Conservation (phyloP, 1,140 invertebrate species). For the Eumeta japonica region DNA sequence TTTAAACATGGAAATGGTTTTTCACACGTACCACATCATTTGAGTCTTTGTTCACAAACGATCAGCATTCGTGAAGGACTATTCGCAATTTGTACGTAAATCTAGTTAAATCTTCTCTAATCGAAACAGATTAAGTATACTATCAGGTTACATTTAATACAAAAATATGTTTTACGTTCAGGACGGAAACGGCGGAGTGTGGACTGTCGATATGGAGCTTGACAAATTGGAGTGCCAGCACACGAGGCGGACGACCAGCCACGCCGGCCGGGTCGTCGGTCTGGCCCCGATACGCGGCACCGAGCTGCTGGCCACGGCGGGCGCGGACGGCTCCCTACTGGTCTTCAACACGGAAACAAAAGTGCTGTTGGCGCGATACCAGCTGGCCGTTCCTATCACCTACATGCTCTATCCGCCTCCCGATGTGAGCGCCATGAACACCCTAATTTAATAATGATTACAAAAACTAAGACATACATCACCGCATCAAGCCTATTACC, state of each 20-base stretch:
- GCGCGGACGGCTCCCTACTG: slow-evolving; percentile 67
- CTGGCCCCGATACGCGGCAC: slow-evolving; percentile 67
- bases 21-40: too few species aligned
- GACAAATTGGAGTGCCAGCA: slow-evolving; percentile 60
- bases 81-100: too few species aligned
- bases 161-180: too few species aligned
- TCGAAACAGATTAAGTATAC: too few species aligned
- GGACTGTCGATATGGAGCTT: slow-evolving; percentile 75
- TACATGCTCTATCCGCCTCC: slow-evolving; percentile 71
- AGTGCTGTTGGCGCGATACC: slow-evolving; percentile 60
- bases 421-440: slow-evolving; percentile 55
- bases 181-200: slow-evolving; percentile 82
- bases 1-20: too few species aligned
- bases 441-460: slow-evolving; percentile 10
- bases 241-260: slow-evolving; percentile 64
- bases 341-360: slow-evolving; percentile 69
- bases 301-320: slow-evolving; percentile 68
- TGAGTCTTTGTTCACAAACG: too few species aligned
- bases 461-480: too few species aligned
- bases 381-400: slow-evolving; percentile 64
- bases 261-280: slow-evolving; percentile 71
- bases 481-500: too few species aligned
- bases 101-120: too few species aligned
- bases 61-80: too few species aligned
- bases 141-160: too few species aligned